Percentiles rank a stretch among this genome's conserved stretches.
Evolutionary conservation across 2,797 vertebrate genomes (phyloP).

Genomic region (Helicolenus hilgendorfi): DNA sequence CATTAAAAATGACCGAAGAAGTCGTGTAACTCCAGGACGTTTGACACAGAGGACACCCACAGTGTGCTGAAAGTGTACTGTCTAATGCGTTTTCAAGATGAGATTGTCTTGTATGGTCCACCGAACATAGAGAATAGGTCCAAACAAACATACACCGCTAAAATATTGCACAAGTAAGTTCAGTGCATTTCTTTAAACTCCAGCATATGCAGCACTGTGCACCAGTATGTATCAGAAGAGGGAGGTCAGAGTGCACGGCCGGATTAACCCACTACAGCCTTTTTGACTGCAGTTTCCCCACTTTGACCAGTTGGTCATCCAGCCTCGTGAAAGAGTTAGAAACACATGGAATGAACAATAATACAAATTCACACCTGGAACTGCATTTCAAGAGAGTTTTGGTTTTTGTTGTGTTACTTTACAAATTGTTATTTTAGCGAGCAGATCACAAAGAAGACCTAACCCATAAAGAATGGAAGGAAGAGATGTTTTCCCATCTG

Average conservation of each 20-base stretch:
- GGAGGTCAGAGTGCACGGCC: neutral
- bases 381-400: neutral
- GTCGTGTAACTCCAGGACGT: neutral
- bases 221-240: neutral
- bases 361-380: neutral
- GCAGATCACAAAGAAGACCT: neutral
- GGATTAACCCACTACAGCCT: neutral
- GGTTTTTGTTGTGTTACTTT: neutral
- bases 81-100: neutral
- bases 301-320: neutral
- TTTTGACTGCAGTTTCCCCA: neutral
- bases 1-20: neutral
- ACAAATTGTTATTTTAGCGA: neutral
- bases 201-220: neutral
- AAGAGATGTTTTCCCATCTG: neutral
- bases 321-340: neutral
- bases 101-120: neutral
- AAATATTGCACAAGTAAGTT: conserved; percentile 14
- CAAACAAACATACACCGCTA: conserved; percentile 14
- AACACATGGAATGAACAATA: neutral
- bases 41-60: neutral
- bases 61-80: neutral
- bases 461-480: neutral
- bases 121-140: neutral
- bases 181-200: conserved; percentile 5